Percentiles rank a stretch among this genome's conserved stretches.
Conservation (phyloP, 2,797 vertebrate species). For the Cossypha heuglini region DNA sequence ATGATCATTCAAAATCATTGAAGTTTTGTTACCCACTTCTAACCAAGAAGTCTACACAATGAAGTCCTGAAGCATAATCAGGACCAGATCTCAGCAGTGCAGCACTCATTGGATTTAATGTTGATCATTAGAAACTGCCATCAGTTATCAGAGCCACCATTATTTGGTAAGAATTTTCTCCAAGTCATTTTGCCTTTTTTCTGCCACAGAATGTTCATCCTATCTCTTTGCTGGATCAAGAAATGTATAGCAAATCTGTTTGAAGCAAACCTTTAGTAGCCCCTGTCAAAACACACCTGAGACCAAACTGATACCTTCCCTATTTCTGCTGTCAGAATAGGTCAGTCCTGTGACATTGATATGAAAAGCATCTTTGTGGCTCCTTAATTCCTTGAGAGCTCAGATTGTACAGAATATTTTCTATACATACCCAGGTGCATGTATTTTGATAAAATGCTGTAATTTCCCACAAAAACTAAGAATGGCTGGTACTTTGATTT, state of each 20-base stretch:
- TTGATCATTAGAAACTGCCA: not conserved
- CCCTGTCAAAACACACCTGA: not conserved
- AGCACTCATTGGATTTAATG: not conserved
- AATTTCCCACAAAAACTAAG: not conserved
- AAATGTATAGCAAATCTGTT: not conserved
- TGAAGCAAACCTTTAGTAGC: not conserved
- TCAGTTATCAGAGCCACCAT: not conserved
- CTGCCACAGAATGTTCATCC: fast-evolving
- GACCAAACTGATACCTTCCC: not conserved
- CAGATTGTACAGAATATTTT: not conserved
- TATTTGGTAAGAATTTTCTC: not conserved
- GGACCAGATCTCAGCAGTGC: not conserved
- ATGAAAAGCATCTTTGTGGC: not conserved
- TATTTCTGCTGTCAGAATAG: not conserved
- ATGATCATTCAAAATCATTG: not conserved
- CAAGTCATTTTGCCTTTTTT: not conserved
- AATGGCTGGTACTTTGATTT: not conserved
- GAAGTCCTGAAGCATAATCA: not conserved
- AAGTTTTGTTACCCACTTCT: not conserved
- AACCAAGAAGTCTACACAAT: not conserved
- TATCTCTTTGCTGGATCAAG: not conserved
- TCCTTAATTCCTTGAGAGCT: not conserved
- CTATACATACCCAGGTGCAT: not conserved
- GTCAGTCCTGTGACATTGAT: not conserved
- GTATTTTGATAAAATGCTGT: not conserved